Evolutionary conservation across 2,888 invertebrate genomes (phyloP), one percentile per base, ranked within the genome.

Genomic region (Diadegma fenestrale): DNA sequence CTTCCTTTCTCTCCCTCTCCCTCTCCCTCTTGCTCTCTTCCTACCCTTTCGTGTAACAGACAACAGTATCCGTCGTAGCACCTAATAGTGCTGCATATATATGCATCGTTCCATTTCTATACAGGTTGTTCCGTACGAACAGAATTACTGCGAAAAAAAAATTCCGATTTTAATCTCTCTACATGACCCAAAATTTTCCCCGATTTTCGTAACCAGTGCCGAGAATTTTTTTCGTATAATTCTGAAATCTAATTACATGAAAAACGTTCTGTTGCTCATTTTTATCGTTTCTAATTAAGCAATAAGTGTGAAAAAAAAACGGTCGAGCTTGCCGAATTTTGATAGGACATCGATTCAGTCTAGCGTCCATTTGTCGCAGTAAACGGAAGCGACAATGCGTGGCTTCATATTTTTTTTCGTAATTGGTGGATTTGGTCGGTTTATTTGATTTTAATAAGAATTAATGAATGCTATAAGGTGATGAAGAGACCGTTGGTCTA

Each of bases 41-140:
- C 63, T 73, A 72, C 61, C 58, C 51, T 77, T 58, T 71, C 79
- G 51, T 80, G 82, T 66, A 84, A 78, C 66, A 73, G 75, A 68
- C 80, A 78, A 72, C 71, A 68, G 79, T 72, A 75, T 69, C 63
- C 83, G 82, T 30, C 68, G 69, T 73, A 51, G 69, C 80, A 45
- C 79, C 71, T 45, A 77, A 77, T 82, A 77, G 68, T 41, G 43
- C 12, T 37, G 12, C 0, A 12, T 26, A 10, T 77, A 22, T 33
- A 51, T n/a, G n/a, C n/a, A n/a, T n/a, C n/a, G 33, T 19, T 41
- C 17, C 66, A 63, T 64, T 76, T 37, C 14, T 14, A 12, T 43
- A 48, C 48, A 33, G 14, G 61, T 17, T 10, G 14, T 75, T 75
- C 30, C n/a, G 45, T 33, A 33, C 45, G 14, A 41, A 72, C 7